phyloP scores from a whole-genome alignment of 2,113 vertebrate genomes.

The Terrapene triunguis region DNA sequence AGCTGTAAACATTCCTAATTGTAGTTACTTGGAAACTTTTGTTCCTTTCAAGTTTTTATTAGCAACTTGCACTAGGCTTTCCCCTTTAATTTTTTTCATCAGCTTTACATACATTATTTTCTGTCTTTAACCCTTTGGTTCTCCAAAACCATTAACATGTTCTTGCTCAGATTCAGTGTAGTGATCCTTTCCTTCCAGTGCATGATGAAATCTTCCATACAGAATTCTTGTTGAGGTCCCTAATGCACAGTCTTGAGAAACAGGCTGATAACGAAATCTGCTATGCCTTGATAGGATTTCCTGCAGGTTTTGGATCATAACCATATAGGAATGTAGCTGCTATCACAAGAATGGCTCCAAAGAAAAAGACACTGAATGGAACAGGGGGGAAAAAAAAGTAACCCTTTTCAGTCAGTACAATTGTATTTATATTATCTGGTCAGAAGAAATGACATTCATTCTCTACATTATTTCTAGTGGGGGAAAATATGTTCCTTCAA shows the following conservation, averaged over 20 bases:
- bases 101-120: constrained; percentile 31
- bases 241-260: constrained; percentile 58
- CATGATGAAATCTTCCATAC: constrained; percentile 35
- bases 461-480: not conserved
- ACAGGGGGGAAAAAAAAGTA: constrained; percentile 15
- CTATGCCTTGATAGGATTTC: constrained; percentile 92
- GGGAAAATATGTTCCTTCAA: not conserved
- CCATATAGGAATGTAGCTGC: constrained; percentile 95
- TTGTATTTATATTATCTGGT: not conserved
- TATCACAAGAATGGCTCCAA: constrained; percentile 94
- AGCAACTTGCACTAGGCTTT: constrained; percentile 56
- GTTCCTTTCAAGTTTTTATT: constrained; percentile 77
- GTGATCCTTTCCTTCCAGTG: constrained; percentile 57
- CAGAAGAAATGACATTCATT: not conserved
- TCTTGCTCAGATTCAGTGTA: constrained; percentile 45
- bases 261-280: constrained; percentile 32
- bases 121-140: not conserved
- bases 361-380: constrained; percentile 90
- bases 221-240: constrained; percentile 50
- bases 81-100: constrained; percentile 1
- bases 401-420: constrained; percentile 2
- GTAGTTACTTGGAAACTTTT: constrained; percentile 65
- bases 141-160: constrained; percentile 21
- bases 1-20: constrained; percentile 71
- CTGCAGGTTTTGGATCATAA: constrained; percentile 89